These are phyloP conservation scores for Elaphurus davidianus DNA, from an alignment of 2,113 vertebrate species.

Conservation along the genomic window DNA sequence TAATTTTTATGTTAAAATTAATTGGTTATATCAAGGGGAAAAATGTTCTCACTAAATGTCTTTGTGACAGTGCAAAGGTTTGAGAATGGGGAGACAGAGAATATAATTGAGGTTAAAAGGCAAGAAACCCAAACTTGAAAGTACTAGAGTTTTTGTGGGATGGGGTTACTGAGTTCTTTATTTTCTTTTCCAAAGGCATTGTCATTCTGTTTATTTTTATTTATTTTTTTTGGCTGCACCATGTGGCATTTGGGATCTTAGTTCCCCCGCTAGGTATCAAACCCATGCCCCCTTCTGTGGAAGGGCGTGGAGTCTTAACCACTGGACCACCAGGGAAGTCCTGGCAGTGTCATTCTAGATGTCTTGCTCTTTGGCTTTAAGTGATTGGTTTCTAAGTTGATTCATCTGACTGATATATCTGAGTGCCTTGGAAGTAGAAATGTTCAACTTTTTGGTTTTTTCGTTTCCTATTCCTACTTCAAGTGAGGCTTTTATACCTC, in stretches of 20 bases:
- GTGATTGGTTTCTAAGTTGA: background rate
- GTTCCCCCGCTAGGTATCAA: background rate
- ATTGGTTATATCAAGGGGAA: background rate
- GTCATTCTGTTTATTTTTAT: background rate
- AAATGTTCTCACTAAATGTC: background rate
- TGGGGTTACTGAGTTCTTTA: background rate
- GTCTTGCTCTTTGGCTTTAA: background rate
- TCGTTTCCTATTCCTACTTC: background rate
- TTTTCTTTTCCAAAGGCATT: background rate
- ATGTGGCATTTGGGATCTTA: background rate
- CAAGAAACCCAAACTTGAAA: background rate
- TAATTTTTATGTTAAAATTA: constrained; percentile 44
- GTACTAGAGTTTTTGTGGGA: background rate
- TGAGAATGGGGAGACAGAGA: background rate
- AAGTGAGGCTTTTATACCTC: background rate
- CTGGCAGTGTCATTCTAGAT: background rate
- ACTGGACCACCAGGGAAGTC: background rate
- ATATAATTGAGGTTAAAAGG: background rate
- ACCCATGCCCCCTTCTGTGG: background rate
- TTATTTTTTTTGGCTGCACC: background rate
- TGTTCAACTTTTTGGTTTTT: background rate
- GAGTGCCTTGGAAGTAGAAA: background rate
- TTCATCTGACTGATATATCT: background rate
- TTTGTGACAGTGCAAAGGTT: background rate
- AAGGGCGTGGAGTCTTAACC: background rate